Percentiles rank a stretch among this genome's conserved stretches.
Evolutionary conservation across 2,888 invertebrate species (phyloP).

Genomic region (Pristionchus fissidentatus): DNA sequence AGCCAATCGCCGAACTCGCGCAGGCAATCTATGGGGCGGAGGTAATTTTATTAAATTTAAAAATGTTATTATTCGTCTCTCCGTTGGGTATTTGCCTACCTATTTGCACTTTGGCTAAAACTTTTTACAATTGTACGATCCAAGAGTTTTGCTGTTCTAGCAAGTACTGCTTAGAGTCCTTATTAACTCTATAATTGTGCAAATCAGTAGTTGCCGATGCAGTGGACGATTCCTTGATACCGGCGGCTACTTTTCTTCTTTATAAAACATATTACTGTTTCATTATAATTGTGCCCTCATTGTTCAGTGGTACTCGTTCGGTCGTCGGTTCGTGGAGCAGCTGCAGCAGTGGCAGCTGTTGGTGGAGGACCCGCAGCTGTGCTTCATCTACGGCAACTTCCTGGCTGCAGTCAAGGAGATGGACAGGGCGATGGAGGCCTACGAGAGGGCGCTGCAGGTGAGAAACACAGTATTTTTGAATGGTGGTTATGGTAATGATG

Average conservation of each 20-base stretch:
- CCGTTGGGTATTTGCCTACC: background rate
- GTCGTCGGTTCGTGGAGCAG: constrained; percentile 3
- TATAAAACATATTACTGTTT: too few species aligned
- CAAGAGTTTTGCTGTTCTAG: background rate
- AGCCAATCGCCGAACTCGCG: constrained; percentile 59
- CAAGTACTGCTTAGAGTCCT: background rate
- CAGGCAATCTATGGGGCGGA: constrained; percentile 54
- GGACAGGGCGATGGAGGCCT: constrained; percentile 61
- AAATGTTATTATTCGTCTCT: background rate
- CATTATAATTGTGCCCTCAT: background rate
- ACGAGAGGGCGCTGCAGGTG: constrained; percentile 57
- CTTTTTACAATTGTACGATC: too few species aligned
- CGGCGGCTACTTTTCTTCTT: too few species aligned
- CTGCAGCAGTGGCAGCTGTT: constrained; percentile 37
- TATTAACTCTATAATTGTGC: background rate
- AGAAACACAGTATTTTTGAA: background rate
- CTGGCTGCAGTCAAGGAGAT: constrained; percentile 56
- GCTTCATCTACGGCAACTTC: constrained; percentile 52
- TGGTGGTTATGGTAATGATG: too few species aligned
- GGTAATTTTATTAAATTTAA: background rate
- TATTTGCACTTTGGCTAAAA: background rate
- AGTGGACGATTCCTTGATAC: too few species aligned
- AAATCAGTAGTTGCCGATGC: background rate
- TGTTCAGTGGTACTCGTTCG: constrained; percentile 24
- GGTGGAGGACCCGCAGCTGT: constrained; percentile 38